Percentiles rank a stretch among this genome's conserved stretches.
These are phyloP conservation scores for Cantharis nigra DNA, from an alignment of 2,888 invertebrate species.

Conservation along the genomic window DNA sequence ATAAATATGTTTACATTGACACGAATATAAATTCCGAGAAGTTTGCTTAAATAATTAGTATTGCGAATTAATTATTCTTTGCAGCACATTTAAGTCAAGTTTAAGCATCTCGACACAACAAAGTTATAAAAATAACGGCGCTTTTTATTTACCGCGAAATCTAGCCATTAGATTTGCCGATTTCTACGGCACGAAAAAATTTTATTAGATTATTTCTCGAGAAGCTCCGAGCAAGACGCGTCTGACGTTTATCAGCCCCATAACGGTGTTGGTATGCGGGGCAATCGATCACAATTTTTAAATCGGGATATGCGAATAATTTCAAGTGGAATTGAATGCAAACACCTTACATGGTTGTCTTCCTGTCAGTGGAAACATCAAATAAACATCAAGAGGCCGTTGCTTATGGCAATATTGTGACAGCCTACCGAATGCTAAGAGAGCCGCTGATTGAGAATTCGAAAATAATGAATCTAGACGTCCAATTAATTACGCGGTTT, in stretches of 20 bases:
- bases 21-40: neutral
- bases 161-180: neutral
- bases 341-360: constrained; percentile 26
- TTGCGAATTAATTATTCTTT: neutral
- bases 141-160: neutral
- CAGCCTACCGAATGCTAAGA: constrained; percentile 5
- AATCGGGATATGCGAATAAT: constrained; percentile 3
- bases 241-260: neutral
- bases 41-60: neutral
- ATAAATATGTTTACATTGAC: neutral
- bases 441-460: neutral
- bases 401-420: constrained; percentile 8
- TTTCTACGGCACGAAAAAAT: neutral
- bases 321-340: constrained; percentile 25
- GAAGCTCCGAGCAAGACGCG: neutral
- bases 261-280: neutral
- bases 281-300: constrained; percentile 11
- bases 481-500: neutral
- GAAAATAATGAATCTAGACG: neutral
- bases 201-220: neutral
- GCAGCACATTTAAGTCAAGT: neutral
- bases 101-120: neutral
- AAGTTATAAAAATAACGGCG: neutral
- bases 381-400: constrained; percentile 16
- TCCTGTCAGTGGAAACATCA: constrained; percentile 16